phyloP scores from a whole-genome alignment of 2,113 vertebrate species.

The Apteryx mantelli region DNA sequence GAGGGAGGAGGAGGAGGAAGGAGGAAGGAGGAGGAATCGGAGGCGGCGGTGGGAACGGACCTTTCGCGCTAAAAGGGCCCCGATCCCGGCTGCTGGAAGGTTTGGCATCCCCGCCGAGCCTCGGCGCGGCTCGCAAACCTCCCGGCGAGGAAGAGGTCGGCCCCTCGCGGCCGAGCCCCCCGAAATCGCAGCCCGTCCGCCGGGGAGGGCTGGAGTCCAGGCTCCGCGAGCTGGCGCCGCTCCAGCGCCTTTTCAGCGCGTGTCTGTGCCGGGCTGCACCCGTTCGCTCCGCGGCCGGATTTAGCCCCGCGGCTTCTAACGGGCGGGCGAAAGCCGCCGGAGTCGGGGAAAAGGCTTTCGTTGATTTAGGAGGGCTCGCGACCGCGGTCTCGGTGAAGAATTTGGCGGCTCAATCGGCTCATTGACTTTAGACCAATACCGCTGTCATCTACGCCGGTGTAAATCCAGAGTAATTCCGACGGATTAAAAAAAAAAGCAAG shows the following conservation, averaged over 20 bases:
- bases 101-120: background rate
- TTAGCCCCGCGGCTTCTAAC: background rate
- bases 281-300: background rate
- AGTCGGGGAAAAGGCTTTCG: background rate
- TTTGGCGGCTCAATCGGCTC: background rate
- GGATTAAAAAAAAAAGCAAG: background rate
- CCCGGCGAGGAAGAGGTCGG: fast-evolving
- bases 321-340: background rate
- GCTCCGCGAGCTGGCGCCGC: background rate
- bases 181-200: fast-evolving
- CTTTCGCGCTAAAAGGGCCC: background rate
- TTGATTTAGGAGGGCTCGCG: background rate
- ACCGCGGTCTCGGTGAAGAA: background rate
- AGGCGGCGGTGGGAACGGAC: background rate
- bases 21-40: background rate
- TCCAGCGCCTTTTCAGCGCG: background rate
- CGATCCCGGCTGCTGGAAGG: background rate
- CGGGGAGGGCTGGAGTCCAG: background rate
- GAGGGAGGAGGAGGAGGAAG: background rate
- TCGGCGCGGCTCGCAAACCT: background rate
- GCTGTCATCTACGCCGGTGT: background rate
- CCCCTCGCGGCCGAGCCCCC: fast-evolving
- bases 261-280: background rate
- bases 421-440: background rate
- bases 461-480: conserved; percentile 20